A percentile compares a stretch with the other conserved stretches of the same genome.
These are phyloP conservation scores for Psittacus erithacus DNA, from an alignment of 2,113 vertebrate species.

Conservation along the genomic window DNA sequence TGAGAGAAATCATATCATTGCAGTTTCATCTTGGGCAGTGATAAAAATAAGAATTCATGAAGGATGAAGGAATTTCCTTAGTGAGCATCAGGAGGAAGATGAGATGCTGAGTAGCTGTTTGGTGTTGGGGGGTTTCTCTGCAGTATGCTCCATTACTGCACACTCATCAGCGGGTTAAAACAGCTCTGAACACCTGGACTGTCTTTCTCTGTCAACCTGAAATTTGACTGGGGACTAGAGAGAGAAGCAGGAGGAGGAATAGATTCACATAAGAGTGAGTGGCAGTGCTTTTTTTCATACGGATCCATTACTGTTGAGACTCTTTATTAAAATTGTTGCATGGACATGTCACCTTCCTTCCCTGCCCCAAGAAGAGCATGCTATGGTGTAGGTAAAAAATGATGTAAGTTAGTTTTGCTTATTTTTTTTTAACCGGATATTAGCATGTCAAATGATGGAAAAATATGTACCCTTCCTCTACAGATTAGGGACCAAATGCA, in stretches of 20 bases:
- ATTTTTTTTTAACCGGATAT: neutral
- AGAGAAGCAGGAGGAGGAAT: neutral
- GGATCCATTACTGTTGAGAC: neutral
- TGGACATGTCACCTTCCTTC: neutral
- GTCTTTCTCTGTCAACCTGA: neutral
- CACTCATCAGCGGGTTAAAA: neutral
- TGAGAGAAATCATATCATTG: neutral
- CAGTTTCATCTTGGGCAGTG: neutral
- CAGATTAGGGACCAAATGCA: neutral
- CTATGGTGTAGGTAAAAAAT: neutral
- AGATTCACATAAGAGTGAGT: neutral
- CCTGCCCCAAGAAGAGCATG: neutral
- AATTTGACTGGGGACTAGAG: neutral
- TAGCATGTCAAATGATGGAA: neutral
- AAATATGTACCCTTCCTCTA: neutral
- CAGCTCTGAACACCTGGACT: neutral
- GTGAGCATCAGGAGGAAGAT: neutral
- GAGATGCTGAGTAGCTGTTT: neutral
- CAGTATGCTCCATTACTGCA: neutral
- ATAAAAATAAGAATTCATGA: constrained; percentile 19
- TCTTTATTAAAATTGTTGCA: neutral
- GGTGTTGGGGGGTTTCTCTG: neutral
- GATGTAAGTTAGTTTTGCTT: neutral
- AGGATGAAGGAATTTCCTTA: constrained; percentile 41
- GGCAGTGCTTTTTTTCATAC: accelerated